Conservation (phyloP, 1,140 invertebrate species). For the Araneus ventricosus region DNA sequence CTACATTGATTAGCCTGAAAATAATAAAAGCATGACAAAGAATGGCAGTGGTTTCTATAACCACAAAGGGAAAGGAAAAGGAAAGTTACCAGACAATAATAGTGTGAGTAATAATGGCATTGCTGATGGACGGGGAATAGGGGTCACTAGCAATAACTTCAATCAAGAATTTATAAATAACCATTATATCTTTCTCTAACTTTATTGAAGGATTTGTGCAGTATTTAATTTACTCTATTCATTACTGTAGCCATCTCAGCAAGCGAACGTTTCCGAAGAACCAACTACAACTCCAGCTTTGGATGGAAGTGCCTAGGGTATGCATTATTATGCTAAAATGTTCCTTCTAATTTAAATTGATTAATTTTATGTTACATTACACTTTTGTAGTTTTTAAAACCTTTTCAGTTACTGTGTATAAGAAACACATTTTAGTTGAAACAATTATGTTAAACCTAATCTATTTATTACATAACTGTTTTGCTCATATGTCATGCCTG, state of each 20-base stretch:
- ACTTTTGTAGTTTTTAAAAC: too few species aligned
- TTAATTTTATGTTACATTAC: too few species aligned
- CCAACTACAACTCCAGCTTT: conserved; percentile 73
- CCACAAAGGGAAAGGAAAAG: conserved; percentile 66
- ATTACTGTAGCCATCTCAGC: conserved; percentile 79
- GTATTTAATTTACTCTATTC: not conserved
- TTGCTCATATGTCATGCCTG: too few species aligned
- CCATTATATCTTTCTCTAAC: not conserved
- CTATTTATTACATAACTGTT: too few species aligned
- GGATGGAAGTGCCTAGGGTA: conserved; percentile 79
- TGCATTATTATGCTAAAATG: conserved; percentile 54
- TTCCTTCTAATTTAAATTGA: too few species aligned
- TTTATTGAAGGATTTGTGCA: too few species aligned
- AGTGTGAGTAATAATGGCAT: conserved; percentile 59
- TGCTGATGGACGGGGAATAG: conserved; percentile 73
- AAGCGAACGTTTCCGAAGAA: conserved; percentile 77
- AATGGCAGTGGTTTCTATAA: conserved; percentile 67
- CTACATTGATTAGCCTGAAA: conserved; percentile 28
- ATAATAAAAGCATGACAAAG: conserved; percentile 69
- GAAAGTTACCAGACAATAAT: conserved; percentile 63
- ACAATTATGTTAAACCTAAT: too few species aligned
- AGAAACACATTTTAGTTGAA: too few species aligned
- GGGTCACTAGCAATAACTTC: conserved; percentile 78
- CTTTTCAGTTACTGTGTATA: too few species aligned
- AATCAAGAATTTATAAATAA: conserved; percentile 80